Evolutionary conservation across 2,888 invertebrate genomes (phyloP).

Genomic region (Eristalis intricaria): DNA sequence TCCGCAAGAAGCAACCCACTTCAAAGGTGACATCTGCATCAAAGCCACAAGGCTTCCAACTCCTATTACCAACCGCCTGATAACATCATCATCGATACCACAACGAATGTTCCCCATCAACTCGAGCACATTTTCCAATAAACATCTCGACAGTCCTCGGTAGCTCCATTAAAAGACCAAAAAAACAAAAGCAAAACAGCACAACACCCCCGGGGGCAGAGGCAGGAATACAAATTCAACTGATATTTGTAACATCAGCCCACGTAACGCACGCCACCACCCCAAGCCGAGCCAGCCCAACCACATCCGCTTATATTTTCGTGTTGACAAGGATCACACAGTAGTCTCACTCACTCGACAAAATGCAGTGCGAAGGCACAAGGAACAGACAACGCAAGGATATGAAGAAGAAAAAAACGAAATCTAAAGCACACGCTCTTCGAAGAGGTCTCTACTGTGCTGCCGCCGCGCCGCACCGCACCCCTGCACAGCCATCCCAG

Average conservation of each 20-base stretch:
- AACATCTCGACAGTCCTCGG: constrained; percentile 41
- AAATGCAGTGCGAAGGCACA: constrained; percentile 36
- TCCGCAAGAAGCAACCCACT: background rate
- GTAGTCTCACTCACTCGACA: constrained; percentile 19
- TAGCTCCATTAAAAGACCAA: constrained; percentile 13
- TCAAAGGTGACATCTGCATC: constrained; percentile 19
- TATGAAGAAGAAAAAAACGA: background rate
- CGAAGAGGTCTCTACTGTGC: background rate
- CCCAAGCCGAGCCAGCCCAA: background rate
- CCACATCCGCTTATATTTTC: constrained; percentile 21
- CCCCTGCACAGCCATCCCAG: background rate
- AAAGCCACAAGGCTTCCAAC: constrained; percentile 7
- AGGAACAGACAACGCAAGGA: background rate
- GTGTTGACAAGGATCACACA: constrained; percentile 27
- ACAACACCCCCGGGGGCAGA: background rate
- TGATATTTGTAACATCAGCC: constrained; percentile 48
- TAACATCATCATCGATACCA: constrained; percentile 36
- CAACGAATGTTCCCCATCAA: constrained; percentile 23
- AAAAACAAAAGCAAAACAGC: background rate
- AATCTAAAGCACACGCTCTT: constrained; percentile 16
- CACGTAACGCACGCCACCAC: background rate
- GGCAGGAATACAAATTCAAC: constrained; percentile 38
- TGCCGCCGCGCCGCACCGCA: background rate
- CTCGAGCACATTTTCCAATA: constrained; percentile 61
- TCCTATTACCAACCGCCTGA: constrained; percentile 25